Percentiles rank a stretch among this genome's conserved stretches.
Conservation (phyloP, 2,888 invertebrate species). For the Meiosimyza platycephala region DNA sequence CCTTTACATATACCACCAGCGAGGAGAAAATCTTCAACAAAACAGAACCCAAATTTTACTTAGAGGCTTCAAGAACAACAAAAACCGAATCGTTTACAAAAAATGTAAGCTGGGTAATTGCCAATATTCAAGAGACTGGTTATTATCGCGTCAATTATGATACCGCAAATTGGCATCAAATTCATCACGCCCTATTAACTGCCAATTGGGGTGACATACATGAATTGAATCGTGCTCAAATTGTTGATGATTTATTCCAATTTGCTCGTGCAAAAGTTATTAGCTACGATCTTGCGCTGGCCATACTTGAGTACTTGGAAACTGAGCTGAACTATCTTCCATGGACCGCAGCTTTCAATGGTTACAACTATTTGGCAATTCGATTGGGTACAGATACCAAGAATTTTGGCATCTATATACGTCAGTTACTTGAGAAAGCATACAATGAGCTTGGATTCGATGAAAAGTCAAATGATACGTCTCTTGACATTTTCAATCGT, state of each 20-base stretch:
- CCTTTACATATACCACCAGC: conserved; percentile 60
- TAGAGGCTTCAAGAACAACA: conserved; percentile 22
- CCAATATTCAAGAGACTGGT: conserved; percentile 62
- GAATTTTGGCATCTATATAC: conserved; percentile 65
- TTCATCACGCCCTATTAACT: conserved; percentile 48
- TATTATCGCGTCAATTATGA: conserved; percentile 80
- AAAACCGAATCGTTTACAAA: neutral
- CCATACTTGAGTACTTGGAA: conserved; percentile 76
- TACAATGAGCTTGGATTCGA: conserved; percentile 70
- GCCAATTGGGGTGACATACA: conserved; percentile 68
- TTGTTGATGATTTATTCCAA: conserved; percentile 83
- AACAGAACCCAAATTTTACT: conserved; percentile 54
- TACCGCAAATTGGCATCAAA: conserved; percentile 71
- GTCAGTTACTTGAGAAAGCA: conserved; percentile 67
- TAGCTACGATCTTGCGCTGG: conserved; percentile 73
- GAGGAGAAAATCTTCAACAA: conserved; percentile 48
- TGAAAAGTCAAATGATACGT: conserved; percentile 66
- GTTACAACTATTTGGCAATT: conserved; percentile 63
- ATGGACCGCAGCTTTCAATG: conserved; percentile 76
- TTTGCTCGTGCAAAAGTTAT: conserved; percentile 77
- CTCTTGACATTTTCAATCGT: conserved; percentile 72
- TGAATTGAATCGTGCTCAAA: conserved; percentile 79
- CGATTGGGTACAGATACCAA: conserved; percentile 56
- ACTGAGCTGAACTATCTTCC: conserved; percentile 80
- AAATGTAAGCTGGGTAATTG: conserved; percentile 56